Evolutionary conservation across 2,113 vertebrate species (phyloP).

Genomic region (Tyrannus savana): DNA sequence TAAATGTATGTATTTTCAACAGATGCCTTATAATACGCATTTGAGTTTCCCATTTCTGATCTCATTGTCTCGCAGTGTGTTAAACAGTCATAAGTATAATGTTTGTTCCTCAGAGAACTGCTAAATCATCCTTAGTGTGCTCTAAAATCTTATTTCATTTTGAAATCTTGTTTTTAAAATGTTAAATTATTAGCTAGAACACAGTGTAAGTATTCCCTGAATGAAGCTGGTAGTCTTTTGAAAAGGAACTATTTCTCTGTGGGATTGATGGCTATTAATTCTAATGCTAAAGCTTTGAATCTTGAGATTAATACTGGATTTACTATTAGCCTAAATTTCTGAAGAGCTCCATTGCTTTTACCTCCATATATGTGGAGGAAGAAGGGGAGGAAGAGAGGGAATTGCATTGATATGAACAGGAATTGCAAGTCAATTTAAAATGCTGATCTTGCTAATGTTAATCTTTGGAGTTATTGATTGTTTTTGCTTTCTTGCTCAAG

Average conservation of each 20-base stretch:
- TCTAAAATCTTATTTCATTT: constrained; percentile 32
- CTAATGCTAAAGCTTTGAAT: background rate
- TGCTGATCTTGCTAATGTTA: background rate
- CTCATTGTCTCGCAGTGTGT: background rate
- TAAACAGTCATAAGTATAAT: background rate
- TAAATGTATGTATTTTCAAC: background rate
- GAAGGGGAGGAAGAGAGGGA: background rate
- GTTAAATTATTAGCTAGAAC: constrained; percentile 16
- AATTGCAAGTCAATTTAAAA: background rate
- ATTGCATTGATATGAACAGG: background rate
- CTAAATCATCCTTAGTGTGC: background rate
- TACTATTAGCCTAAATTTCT: background rate
- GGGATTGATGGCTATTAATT: constrained; percentile 34
- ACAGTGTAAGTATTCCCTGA: constrained; percentile 9
- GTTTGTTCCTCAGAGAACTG: constrained; percentile 19
- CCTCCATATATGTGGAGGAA: background rate
- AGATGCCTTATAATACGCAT: background rate
- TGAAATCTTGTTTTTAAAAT: constrained; percentile 4
- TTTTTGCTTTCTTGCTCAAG: background rate
- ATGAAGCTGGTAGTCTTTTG: background rate
- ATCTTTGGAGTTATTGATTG: background rate
- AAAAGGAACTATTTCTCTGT: constrained; percentile 8
- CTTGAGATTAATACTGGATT: background rate
- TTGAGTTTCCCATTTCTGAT: constrained; percentile 13
- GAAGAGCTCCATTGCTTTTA: background rate